Conservation (phyloP, 2,797 vertebrate genomes). For the Characodon lateralis region DNA sequence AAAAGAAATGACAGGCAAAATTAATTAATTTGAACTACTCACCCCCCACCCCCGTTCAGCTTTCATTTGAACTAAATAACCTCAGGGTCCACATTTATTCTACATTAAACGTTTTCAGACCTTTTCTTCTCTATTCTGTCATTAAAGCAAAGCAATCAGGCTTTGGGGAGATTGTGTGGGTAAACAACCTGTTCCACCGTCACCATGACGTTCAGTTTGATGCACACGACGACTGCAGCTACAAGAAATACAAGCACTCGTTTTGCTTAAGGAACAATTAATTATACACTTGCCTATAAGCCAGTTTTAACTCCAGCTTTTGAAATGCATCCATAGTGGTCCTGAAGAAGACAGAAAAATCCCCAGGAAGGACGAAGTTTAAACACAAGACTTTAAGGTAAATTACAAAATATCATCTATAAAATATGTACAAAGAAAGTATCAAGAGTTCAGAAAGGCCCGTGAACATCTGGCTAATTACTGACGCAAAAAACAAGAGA, state of each 20-base stretch:
- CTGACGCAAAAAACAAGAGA: neutral
- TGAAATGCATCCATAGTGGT: slow-evolving; percentile 1
- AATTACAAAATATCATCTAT: neutral
- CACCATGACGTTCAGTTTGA: neutral
- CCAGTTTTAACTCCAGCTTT: slow-evolving; percentile 2
- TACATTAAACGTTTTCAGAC: slow-evolving; percentile 30
- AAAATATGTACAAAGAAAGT: slow-evolving; percentile 44
- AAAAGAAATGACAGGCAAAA: slow-evolving; percentile 50
- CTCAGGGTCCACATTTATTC: slow-evolving; percentile 47
- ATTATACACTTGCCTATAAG: neutral
- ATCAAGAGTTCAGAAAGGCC: slow-evolving; percentile 20
- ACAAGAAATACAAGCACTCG: neutral
- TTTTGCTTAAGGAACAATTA: slow-evolving; percentile 13
- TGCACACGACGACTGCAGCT: neutral
- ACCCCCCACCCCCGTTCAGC: slow-evolving; percentile 1
- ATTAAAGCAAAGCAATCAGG: slow-evolving; percentile 10
- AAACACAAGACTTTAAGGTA: too few species aligned
- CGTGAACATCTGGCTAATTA: neutral
- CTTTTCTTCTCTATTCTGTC: slow-evolving; percentile 41
- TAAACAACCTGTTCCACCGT: slow-evolving; percentile 28
- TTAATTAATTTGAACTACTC: slow-evolving; percentile 58
- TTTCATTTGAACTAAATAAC: slow-evolving; percentile 60
- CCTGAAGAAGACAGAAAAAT: neutral
- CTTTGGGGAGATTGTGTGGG: slow-evolving; percentile 11
- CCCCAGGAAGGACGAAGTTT: neutral